Conservation (phyloP, 1,140 invertebrate genomes). For the Triops longicaudatus region DNA sequence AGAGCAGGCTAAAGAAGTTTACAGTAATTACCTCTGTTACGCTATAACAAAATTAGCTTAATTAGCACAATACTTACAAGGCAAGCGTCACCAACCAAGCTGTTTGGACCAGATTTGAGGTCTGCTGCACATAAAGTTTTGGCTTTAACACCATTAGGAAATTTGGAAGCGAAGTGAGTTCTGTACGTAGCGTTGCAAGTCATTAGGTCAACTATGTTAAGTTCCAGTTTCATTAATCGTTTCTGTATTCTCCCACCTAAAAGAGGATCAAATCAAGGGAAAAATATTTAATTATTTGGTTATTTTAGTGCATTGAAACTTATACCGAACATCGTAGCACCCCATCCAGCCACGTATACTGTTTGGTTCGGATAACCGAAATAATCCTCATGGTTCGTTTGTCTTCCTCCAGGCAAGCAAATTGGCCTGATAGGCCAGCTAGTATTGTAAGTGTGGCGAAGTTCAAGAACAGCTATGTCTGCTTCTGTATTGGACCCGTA, state of each 20-base stretch:
- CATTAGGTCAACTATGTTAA: background rate
- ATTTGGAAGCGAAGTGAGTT: background rate
- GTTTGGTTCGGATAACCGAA: background rate
- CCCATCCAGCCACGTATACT: background rate
- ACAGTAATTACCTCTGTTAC: background rate
- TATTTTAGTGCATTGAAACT: too few relatives aligned
- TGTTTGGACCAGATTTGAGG: background rate
- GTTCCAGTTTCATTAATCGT: background rate
- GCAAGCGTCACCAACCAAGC: background rate
- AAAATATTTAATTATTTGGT: background rate
- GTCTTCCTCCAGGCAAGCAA: background rate
- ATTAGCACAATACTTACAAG: background rate
- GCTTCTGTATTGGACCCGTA: background rate
- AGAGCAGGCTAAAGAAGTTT: too few relatives aligned
- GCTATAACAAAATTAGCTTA: background rate
- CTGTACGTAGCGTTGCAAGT: background rate
- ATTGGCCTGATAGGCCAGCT: background rate
- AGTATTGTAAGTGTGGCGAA: background rate
- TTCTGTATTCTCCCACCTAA: background rate
- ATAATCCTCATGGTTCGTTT: background rate
- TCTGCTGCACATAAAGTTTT: background rate
- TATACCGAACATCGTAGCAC: background rate
- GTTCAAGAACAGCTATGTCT: background rate
- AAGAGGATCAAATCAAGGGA: background rate
- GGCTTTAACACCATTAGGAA: background rate